Evolutionary conservation across 2,888 invertebrate species (phyloP), one percentile per base, ranked within the genome.

Genomic region (Macropis europaea): DNA sequence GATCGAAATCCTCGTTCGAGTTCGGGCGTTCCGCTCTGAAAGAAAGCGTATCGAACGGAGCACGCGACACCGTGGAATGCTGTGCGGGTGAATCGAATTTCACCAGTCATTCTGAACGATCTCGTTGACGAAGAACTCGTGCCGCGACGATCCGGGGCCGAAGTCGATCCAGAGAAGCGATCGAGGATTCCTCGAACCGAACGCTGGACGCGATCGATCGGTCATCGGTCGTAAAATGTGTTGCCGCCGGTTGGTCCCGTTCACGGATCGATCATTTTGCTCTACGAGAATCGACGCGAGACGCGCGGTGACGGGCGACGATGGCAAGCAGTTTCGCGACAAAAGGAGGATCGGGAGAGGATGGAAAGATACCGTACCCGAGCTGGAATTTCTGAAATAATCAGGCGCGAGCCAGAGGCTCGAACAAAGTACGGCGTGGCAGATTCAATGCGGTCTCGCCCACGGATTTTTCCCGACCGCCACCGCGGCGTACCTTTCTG

Each of bases 371-470:
- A 17, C 17, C 36, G 11, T 45, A 48, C 28, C 34, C 19, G 17
- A n/a, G 13, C 28, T 5, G 19, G 42, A 34, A 36, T 38, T 38
- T 42, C 47, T n/a, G 42, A 52, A 59, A 72, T 72, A 81, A 80
- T 78, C 74, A 72, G 54, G 48, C 61, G 45, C 52, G 40, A 32
- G 48, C 38, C 15, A 45, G 52, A 26, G 24, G 64, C 70, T 80
- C 68, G 79, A 78, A 79, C 74, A 77, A 81, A 77, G 61, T 60
- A 64, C 63, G 45, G 42, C 50, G 57, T 45, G 50, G 76, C 78
- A 76, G 76, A 83, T 84, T 79, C 59, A 69, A 73, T 72, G 77
- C 81, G 62, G 77, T 82, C 82, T 79, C 80, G 79, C 80, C 74
- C 66, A 38, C 45, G 47, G 28, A 75, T 71, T 85, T 84, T 83